phyloP scores from a whole-genome alignment of 1,140 invertebrate genomes.

The Penaeus vannamei region DNA sequence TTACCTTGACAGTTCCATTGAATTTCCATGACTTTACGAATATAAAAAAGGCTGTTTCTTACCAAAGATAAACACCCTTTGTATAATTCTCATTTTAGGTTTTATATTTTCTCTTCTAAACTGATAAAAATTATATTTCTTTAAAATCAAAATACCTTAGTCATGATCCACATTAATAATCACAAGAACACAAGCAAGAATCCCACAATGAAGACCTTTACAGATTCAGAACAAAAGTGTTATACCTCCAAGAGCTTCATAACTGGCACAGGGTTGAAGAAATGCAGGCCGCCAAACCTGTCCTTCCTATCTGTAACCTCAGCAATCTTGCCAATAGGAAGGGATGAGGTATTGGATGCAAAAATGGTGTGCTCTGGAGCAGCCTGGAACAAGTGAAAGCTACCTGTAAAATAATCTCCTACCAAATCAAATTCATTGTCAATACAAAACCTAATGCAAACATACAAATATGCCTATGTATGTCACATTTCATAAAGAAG shows the following conservation, averaged over 20 bases:
- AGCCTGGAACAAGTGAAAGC: conserved; percentile 72
- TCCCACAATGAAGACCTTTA: neutral
- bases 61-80: no score
- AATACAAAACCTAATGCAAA: conserved; percentile 70
- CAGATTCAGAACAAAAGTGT: neutral
- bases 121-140: no score
- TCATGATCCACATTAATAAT: neutral
- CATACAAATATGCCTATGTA: conserved; percentile 5
- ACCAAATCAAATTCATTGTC: conserved; percentile 23
- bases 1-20: no score
- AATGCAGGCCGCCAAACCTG: conserved; percentile 87
- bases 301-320: conserved; percentile 74
- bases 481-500: no score
- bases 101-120: no score
- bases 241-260: conserved; percentile 89
- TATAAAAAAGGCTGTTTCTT: no score
- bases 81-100: no score
- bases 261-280: conserved; percentile 93
- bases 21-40: no score
- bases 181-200: neutral
- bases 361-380: conserved; percentile 82
- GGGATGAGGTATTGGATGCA: conserved; percentile 90
- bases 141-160: no score
- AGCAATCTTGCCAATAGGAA: conserved; percentile 88
- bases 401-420: conserved; percentile 26